Conservation (phyloP, 1,140 invertebrate genomes). For the Megalopta genalis region DNA sequence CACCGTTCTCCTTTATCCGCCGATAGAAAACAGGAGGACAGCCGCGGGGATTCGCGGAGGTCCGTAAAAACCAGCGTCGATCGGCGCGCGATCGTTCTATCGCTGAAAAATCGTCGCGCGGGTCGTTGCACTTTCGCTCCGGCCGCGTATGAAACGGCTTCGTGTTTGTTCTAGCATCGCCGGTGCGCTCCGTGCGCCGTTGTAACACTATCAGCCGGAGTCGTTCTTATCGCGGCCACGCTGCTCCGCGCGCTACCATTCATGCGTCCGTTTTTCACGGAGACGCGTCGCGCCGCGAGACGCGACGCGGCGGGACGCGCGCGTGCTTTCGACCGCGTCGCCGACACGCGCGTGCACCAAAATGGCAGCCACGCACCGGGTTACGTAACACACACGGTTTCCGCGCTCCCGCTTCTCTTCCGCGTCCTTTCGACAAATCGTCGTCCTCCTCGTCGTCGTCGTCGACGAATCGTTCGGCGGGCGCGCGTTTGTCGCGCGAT, state of each 20-base stretch:
- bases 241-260: background rate
- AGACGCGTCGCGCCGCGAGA: background rate
- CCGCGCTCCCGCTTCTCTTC: background rate
- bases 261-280: background rate
- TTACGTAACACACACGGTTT: conserved; percentile 44
- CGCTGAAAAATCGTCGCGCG: background rate
- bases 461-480: no score
- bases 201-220: conserved; percentile 10
- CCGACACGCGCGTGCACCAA: conserved; percentile 49
- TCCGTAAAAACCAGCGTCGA: background rate
- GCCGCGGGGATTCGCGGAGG: no score
- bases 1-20: no score
- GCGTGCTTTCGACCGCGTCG: background rate
- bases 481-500: no score
- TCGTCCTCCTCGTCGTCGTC: no score
- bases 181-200: background rate
- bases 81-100: background rate
- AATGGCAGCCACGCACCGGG: conserved; percentile 37
- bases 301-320: background rate
- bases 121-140: conserved; percentile 34
- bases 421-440: no score
- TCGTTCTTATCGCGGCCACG: conserved; percentile 16
- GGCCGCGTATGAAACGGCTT: background rate
- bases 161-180: background rate
- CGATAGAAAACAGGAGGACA: no score